These are phyloP conservation scores for Eulacestoma nigropectus DNA, from an alignment of 2,113 vertebrate species.

Conservation along the genomic window DNA sequence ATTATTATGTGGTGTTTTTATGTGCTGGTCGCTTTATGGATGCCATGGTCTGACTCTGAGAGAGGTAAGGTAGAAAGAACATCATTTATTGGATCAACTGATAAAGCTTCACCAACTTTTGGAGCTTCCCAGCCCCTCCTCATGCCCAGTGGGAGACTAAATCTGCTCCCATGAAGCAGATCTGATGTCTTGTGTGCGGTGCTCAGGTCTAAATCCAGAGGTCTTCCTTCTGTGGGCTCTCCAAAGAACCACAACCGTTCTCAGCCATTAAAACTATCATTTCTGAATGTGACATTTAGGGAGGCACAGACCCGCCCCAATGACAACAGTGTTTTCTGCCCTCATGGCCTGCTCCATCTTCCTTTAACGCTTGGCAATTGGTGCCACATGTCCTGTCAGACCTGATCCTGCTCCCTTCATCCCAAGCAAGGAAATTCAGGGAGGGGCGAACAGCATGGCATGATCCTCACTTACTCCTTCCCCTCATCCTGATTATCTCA, in stretches of 20 bases:
- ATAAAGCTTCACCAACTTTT: neutral
- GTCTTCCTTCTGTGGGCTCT: neutral
- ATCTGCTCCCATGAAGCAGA: neutral
- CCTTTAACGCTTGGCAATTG: rapidly evolving
- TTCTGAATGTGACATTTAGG: neutral
- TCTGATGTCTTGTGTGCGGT: rapidly evolving
- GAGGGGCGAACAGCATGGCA: rapidly evolving
- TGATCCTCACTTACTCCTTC: neutral
- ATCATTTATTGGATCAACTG: neutral
- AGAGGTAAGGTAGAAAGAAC: neutral
- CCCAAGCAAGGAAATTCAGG: neutral
- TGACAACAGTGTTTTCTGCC: neutral
- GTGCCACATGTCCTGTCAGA: neutral
- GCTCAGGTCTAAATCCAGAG: neutral
- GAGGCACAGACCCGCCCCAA: neutral
- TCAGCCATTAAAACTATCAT: neutral
- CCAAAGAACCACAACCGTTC: neutral
- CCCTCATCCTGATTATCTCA: neutral
- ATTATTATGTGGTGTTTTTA: neutral
- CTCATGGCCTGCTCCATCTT: rapidly evolving
- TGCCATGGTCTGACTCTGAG: neutral
- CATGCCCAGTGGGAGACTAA: rapidly evolving
- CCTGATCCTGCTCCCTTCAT: neutral
- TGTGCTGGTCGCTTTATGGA: neutral
- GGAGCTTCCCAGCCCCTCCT: neutral